A percentile compares a stretch with the other conserved stretches of the same genome.
Evolutionary conservation across 2,797 vertebrate species (phyloP).

Genomic region (Takifugu ocellatus): DNA sequence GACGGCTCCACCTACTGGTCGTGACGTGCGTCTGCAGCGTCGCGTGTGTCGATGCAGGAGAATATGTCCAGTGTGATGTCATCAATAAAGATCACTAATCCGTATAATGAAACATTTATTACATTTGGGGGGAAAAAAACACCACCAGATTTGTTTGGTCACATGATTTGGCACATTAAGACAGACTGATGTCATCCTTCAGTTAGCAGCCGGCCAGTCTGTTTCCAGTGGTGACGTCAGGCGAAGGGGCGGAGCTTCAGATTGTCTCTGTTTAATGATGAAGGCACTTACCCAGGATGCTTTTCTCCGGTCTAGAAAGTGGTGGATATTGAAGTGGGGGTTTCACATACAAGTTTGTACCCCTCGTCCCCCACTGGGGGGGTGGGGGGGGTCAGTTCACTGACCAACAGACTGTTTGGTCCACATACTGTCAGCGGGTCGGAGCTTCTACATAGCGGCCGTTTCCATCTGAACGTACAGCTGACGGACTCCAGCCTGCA

Average conservation of each 20-base stretch:
- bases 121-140: constrained; percentile 52
- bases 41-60: not conserved
- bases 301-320: constrained; percentile 78
- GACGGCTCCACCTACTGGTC: constrained; percentile 62
- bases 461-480: constrained; percentile 94
- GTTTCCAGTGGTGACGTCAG: constrained; percentile 34
- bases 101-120: constrained; percentile 62
- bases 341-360: constrained; percentile 23
- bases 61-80: constrained; percentile 1
- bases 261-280: constrained; percentile 63
- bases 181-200: constrained; percentile 23
- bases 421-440: constrained; percentile 42
- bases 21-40: not conserved
- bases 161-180: constrained; percentile 57
- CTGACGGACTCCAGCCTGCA: constrained; percentile 89
- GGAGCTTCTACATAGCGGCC: constrained; percentile 83
- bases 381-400: constrained; percentile 14
- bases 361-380: constrained; percentile 2
- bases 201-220: constrained; percentile 32
- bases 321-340: constrained; percentile 41
- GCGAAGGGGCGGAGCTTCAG: constrained; percentile 26
- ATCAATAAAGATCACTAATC: constrained; percentile 22
- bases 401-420: constrained; percentile 79
- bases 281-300: constrained; percentile 94
- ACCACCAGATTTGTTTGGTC: constrained; percentile 38